A percentile compares a stretch with the other conserved stretches of the same genome.
phyloP scores from a whole-genome alignment of 2,113 vertebrate species.

The Brachionichthys hirsutus region DNA sequence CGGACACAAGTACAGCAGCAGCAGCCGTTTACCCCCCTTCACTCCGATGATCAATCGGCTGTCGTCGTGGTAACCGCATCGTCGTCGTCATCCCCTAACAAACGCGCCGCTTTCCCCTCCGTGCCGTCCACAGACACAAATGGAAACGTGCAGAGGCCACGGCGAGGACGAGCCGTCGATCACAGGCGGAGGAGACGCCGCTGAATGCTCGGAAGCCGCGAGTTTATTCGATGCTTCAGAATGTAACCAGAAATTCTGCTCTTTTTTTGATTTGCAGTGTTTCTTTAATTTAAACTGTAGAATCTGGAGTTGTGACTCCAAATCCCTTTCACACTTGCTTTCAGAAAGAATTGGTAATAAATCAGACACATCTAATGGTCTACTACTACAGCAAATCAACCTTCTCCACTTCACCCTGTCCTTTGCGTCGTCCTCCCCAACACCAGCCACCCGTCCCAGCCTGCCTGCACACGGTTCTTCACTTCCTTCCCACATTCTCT shows the following conservation, averaged over 20 bases:
- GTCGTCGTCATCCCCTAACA: conserved; percentile 64
- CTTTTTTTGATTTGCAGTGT: conserved; percentile 41
- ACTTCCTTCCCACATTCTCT: no score
- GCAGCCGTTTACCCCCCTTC: conserved; percentile 52
- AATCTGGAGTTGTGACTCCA: conserved; percentile 31
- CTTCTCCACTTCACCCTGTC: no score
- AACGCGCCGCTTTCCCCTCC: conserved; percentile 62
- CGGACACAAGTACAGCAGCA: conserved; percentile 58
- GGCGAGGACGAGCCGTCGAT: conserved; percentile 74
- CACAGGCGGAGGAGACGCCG: conserved; percentile 76
- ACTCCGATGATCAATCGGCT: conserved; percentile 56
- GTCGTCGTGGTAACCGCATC: conserved; percentile 45
- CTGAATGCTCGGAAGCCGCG: conserved; percentile 33
- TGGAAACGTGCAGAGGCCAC: conserved; percentile 60
- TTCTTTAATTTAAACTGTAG: conserved; percentile 29
- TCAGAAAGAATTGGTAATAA: conserved; percentile 30
- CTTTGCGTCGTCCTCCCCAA: no score
- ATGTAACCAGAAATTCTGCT: conserved; percentile 43
- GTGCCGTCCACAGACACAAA: conserved; percentile 58
- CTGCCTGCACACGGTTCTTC: no score
- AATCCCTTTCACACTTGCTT: conserved; percentile 33
- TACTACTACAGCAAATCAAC: no score
- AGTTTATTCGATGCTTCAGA: conserved; percentile 41
- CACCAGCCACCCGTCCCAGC: no score
- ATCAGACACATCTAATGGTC: conserved; percentile 21